Base-by-base conservation (phyloP, 2,888 invertebrate genomes). In the Lithophane leautieri region DNA sequence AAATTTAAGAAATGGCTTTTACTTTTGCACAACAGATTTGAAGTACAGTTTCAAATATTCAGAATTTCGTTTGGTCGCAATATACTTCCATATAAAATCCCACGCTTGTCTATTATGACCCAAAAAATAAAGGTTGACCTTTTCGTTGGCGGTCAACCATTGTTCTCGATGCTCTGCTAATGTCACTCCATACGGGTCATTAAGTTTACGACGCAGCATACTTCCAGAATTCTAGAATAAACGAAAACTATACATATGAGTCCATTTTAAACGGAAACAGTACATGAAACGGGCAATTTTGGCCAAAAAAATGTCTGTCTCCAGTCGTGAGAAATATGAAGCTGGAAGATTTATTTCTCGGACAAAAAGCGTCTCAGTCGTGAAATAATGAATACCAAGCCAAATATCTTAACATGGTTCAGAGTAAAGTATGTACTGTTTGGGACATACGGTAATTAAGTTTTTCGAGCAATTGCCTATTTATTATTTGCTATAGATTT, bases 341-440 rank as follows among this genome's bases (percentile, higher is more conserved):
- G 81, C 82, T 83, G 67, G 69, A 81, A 84, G 79, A 83, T 79
- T 84, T 88, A 85, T 90, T 84, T 83, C 60, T 77, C 63, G 73
- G 77, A 82, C 82, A 87, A 78, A 83, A 89, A 88, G 78, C 63
- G 81, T 83, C 82, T 78, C 85, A 86, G 84, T 77, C 69, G 78
- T 69, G 82, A 80, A 75, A 88, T 91, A 90, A 91, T 90, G 90
- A 90, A 89, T 87, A 83, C 82, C 70, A 86, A 88, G 90, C 89
- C 90, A 91, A 91, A 89, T 90, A 86, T 89, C 84, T 90, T 79
- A 85, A 88, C 83, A 87, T 81, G 79, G 82, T 75, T 62, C 67
- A 16, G 19, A 75, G 78, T 60, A 70, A 76, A 78, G 75, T 79
- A 44, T 74, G 66, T 65, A 68, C 56, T 54, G n/a, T 62, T 65